A percentile compares a stretch with the other conserved stretches of the same genome.
These are phyloP conservation scores for Agrotis clavis DNA, from an alignment of 2,888 invertebrate species.

Conservation along the genomic window DNA sequence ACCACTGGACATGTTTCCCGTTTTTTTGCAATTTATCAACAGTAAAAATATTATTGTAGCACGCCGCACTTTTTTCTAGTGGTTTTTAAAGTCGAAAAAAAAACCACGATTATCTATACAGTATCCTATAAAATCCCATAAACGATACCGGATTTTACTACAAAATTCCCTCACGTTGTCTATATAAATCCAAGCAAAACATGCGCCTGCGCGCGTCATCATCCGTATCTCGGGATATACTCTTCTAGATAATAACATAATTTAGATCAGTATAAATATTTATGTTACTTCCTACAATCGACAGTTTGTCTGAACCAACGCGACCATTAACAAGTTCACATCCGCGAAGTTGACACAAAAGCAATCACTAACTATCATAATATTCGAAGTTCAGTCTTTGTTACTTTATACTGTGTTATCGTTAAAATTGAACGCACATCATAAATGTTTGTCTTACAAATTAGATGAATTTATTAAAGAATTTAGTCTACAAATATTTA, in stretches of 20 bases:
- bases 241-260: neutral
- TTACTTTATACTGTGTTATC: neutral
- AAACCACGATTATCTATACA: no score
- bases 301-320: slow-evolving; percentile 26
- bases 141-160: neutral
- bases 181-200: no score
- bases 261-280: slow-evolving; percentile 10
- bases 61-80: no score
- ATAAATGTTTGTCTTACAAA: neutral
- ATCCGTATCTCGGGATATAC: neutral
- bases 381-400: neutral
- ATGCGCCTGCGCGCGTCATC: neutral
- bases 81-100: no score
- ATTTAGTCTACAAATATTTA: neutral
- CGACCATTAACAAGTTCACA: slow-evolving; percentile 16
- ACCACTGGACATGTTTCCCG: no score
- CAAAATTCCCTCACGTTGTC: slow-evolving; percentile 14
- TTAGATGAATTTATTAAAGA: neutral
- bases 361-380: neutral
- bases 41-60: no score
- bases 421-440: neutral
- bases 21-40: no score
- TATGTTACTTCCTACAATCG: neutral
- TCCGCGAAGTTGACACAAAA: slow-evolving; percentile 4
- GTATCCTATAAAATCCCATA: neutral